Conservation (phyloP, 2,113 vertebrate species). For the Hippocampus abdominalis region DNA sequence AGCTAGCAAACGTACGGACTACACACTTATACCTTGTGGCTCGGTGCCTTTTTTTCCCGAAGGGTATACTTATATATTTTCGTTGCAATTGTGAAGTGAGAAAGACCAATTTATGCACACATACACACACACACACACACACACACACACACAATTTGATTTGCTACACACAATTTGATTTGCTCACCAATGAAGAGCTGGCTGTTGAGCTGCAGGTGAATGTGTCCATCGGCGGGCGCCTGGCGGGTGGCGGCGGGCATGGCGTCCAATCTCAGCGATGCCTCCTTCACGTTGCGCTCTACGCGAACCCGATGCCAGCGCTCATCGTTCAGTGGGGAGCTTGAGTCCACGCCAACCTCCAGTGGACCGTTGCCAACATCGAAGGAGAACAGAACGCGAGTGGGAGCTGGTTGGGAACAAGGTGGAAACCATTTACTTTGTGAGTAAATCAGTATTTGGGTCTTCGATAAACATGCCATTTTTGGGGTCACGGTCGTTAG, state of each 20-base stretch:
- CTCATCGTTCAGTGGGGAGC: slow-evolving; percentile 78
- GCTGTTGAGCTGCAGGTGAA: slow-evolving; percentile 91
- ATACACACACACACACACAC: no score
- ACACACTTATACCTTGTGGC: no score
- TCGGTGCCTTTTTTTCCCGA: background rate
- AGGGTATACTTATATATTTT: background rate
- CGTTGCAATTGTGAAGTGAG: no score
- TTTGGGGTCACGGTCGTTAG: no score
- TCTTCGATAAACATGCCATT: no score
- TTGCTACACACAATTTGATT: background rate
- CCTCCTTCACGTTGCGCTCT: slow-evolving; percentile 89
- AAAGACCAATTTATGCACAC: no score
- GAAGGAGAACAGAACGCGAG: slow-evolving; percentile 85
- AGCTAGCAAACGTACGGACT: no score
- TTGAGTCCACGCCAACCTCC: slow-evolving; percentile 78
- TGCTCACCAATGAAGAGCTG: slow-evolving; percentile 88
- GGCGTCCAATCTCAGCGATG: slow-evolving; percentile 80
- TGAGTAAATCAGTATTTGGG: no score
- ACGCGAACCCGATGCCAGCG: slow-evolving; percentile 88
- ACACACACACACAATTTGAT: no score
- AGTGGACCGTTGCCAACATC: slow-evolving; percentile 91
- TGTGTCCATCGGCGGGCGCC: slow-evolving; percentile 83
- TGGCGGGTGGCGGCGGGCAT: slow-evolving; percentile 68
- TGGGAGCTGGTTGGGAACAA: slow-evolving; percentile 71
- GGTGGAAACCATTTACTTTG: background rate